Base-by-base conservation (phyloP, 2,888 invertebrate genomes). In the Hypena proboscidalis region DNA sequence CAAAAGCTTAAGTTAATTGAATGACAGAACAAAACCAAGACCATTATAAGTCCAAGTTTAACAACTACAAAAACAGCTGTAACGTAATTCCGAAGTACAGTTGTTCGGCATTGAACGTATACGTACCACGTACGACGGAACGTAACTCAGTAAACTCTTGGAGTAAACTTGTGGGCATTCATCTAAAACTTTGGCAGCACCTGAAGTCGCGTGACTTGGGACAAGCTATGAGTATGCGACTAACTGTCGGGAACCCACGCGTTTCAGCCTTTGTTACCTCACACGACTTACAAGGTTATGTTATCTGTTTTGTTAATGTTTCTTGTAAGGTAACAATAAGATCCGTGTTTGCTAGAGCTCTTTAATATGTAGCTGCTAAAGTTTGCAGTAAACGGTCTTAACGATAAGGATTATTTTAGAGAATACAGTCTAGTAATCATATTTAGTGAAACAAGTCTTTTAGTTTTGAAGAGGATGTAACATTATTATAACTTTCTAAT, bases 121-220 rank as follows among this genome's bases (percentile, higher is more conserved):
- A 62, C 59, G 63, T 64, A 61, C 25, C 62, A 67, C 70, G 70
- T 66, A 69, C 64, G 59, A 46, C 41, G 49, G 61, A 69, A 68
- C 72, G 74, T 74, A 76, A 81, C 75, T 77, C 68, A 54, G 59
- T 57, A 64, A 76, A 81, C 76, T 82, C 76, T 70, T 74, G 72
- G 67, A 70, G 70, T 70, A 68, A 83, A 82, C 78, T 84, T 77
- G 67, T 68, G 79, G 77, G 73, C 82, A 85, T 86, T 83, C 80
- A 83, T 86, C 83, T 83, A 70, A 84, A 87, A 85, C 81, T 85
- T 85, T 65, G 66, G 70, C 75, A 72, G 74, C 72, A 79, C 77
- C 77, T 78, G 77, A 72, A 73, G 62, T 74, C 68, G 70, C 70
- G 72, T 71, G 74, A 75, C 75, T 74, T 59, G 55, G 60, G 48